These are phyloP conservation scores for Laticauda laticaudata DNA, from an alignment of 2,113 vertebrate genomes.

Conservation along the genomic window DNA sequence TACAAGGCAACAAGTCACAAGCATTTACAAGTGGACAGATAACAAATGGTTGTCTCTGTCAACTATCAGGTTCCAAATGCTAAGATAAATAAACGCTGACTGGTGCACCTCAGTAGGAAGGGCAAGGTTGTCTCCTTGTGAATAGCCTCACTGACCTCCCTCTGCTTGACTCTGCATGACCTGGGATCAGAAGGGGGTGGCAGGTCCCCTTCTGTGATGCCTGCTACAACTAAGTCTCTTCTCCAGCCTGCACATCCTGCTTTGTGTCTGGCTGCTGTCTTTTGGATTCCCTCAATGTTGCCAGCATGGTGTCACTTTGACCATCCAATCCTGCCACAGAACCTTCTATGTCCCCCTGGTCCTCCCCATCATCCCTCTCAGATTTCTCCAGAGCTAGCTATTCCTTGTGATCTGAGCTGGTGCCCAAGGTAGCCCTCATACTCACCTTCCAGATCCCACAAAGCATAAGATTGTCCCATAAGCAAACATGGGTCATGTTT, in stretches of 20 bases:
- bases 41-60: not conserved
- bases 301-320: not conserved
- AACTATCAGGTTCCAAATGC: not conserved
- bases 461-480: not conserved
- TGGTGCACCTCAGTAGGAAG: not conserved
- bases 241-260: not conserved
- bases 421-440: too few species aligned
- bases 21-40: not conserved
- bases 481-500: not conserved
- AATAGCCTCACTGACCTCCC: not conserved
- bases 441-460: not conserved
- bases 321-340: not conserved
- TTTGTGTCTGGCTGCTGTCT: not conserved
- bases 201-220: not conserved
- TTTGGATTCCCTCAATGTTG: not conserved
- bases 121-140: not conserved
- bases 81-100: not conserved
- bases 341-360: not conserved
- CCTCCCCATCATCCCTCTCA: not conserved
- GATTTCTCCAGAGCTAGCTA: too few species aligned
- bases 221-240: not conserved
- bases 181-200: too few species aligned
- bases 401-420: too few species aligned
- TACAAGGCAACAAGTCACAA: not conserved
- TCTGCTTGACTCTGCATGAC: not conserved